Percentiles rank a stretch among this genome's conserved stretches.
These are phyloP conservation scores for Nylanderia fulva DNA, from an alignment of 1,140 invertebrate species.

Conservation along the genomic window DNA sequence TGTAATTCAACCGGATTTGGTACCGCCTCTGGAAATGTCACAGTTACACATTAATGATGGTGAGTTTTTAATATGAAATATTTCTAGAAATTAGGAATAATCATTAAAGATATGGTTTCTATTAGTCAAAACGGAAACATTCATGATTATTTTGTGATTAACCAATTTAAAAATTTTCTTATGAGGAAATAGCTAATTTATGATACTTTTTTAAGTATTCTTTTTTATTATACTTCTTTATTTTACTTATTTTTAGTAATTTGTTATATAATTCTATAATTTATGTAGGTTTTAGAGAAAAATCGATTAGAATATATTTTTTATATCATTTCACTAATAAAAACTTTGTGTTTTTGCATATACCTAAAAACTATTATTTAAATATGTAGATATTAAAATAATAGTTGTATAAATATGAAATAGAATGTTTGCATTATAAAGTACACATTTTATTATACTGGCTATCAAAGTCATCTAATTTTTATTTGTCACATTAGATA, in stretches of 20 bases:
- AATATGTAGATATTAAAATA: background rate
- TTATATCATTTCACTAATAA: background rate
- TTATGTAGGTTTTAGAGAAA: background rate
- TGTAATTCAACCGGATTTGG: conserved; percentile 87
- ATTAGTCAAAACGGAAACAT: background rate
- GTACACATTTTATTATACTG: background rate
- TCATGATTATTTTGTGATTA: conserved; percentile 10
- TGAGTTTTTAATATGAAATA: conserved; percentile 79
- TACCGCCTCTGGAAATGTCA: conserved; percentile 90
- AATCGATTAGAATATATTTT: background rate
- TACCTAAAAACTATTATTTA: background rate
- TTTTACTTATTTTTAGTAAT: conserved; percentile 11
- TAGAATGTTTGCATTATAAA: conserved; percentile 3
- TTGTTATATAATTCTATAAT: conserved; percentile 1
- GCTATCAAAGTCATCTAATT: background rate
- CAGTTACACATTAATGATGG: conserved; percentile 89
- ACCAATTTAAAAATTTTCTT: conserved; percentile 3
- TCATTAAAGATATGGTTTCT: background rate
- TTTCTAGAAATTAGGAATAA: background rate
- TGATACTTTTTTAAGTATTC: background rate
- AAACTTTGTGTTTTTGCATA: conserved; percentile 4
- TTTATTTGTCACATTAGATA: conserved; percentile 9
- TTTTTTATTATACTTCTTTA: background rate
- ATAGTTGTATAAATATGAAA: background rate
- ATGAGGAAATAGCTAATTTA: background rate